phyloP scores from a whole-genome alignment of 2,797 vertebrate species.

The Anguilla pacifica region DNA sequence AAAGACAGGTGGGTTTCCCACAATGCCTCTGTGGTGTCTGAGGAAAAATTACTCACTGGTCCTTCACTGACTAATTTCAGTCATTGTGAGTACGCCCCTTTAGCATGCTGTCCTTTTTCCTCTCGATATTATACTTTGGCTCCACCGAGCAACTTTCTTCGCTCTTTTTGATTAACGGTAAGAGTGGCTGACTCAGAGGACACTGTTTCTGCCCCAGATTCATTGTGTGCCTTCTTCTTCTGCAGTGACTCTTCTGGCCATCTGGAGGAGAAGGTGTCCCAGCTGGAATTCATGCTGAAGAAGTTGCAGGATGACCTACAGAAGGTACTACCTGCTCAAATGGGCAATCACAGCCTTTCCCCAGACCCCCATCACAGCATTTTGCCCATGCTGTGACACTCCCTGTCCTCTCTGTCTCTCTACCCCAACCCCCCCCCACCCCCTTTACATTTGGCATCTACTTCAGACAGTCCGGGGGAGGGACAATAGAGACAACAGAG shows the following conservation, averaged over 20 bases:
- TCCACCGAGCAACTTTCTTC: slow-evolving; percentile 8
- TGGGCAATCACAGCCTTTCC: slow-evolving; percentile 43
- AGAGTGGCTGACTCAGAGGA: not conserved
- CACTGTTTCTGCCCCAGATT: not conserved
- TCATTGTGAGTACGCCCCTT: slow-evolving; percentile 2
- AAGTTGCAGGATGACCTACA: slow-evolving; percentile 88
- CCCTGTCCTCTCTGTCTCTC: slow-evolving; percentile 30
- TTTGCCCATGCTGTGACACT: slow-evolving; percentile 40
- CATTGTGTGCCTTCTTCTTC: slow-evolving; percentile 41
- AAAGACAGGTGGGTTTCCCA: slow-evolving; percentile 71
- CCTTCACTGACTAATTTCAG: not conserved
- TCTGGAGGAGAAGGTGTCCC: slow-evolving; percentile 88
- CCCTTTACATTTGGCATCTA: slow-evolving; percentile 22
- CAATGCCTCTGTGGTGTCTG: not conserved
- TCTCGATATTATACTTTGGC: slow-evolving; percentile 26
- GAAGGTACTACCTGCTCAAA: slow-evolving; percentile 74
- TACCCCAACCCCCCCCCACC: not conserved
- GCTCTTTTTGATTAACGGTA: not conserved
- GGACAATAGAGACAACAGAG: slow-evolving; percentile 40
- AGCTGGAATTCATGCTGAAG: slow-evolving; percentile 86
- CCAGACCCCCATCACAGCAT: slow-evolving; percentile 45
- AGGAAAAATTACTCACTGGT: not conserved
- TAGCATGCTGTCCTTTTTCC: not conserved
- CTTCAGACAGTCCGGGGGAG: slow-evolving; percentile 47
- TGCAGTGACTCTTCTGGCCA: slow-evolving; percentile 77